A percentile compares a stretch with the other conserved stretches of the same genome.
These are phyloP conservation scores for Listronotus bonariensis DNA, from an alignment of 1,140 invertebrate genomes.

Conservation along the genomic window DNA sequence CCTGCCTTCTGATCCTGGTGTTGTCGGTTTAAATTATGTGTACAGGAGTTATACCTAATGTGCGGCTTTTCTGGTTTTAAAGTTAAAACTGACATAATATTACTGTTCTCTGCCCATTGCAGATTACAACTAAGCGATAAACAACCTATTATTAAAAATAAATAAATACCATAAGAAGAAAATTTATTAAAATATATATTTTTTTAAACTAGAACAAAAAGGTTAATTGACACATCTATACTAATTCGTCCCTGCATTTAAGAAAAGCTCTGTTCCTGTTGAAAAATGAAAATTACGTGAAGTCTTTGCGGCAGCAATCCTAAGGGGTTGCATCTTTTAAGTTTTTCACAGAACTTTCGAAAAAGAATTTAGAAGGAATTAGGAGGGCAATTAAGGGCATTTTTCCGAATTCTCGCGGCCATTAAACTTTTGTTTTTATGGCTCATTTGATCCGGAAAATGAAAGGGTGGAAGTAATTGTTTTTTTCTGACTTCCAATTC, in stretches of 20 bases:
- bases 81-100: too few species aligned
- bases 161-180: too few species aligned
- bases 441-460: slow-evolving; percentile 22
- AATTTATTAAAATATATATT: too few species aligned
- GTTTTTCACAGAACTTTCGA: slow-evolving; percentile 19
- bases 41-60: too few species aligned
- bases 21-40: too few species aligned
- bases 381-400: slow-evolving; percentile 30
- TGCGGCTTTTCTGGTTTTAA: too few species aligned
- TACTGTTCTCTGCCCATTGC: too few species aligned
- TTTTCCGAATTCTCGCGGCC: slow-evolving; percentile 36
- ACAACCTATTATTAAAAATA: too few species aligned
- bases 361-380: slow-evolving; percentile 31
- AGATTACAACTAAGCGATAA: too few species aligned
- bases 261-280: slow-evolving; percentile 19
- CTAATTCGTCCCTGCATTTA: not conserved
- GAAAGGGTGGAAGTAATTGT: slow-evolving; percentile 5
- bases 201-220: too few species aligned
- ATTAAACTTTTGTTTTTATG: slow-evolving; percentile 37
- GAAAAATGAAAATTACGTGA: slow-evolving; percentile 21
- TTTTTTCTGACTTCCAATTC: slow-evolving; percentile 7
- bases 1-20: too few species aligned
- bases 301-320: slow-evolving; percentile 6
- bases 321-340: slow-evolving; percentile 26
- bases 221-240: too few species aligned